A percentile compares a stretch with the other conserved stretches of the same genome.
Conservation (phyloP, 2,113 vertebrate genomes). For the Hystrix brachyura region DNA sequence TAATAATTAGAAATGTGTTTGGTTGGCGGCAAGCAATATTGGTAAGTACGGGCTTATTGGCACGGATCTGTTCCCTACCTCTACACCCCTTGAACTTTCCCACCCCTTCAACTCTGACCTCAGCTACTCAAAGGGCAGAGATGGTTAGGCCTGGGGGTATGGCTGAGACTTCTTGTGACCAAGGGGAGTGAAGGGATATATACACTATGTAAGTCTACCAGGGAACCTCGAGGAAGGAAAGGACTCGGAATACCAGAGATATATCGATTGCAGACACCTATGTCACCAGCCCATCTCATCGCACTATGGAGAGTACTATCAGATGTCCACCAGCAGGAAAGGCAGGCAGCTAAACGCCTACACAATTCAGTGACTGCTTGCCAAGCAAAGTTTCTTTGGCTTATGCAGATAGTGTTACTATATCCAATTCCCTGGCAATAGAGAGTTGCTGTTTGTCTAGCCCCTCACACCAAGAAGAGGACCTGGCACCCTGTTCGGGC, state of each 20-base stretch:
- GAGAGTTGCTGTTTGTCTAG: not conserved
- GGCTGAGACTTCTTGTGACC: not conserved
- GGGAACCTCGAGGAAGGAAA: not conserved
- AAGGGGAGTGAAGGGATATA: not conserved
- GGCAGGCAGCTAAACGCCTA: not conserved
- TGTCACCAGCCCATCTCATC: not conserved
- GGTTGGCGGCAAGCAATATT: not conserved
- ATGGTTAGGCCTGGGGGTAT: not conserved
- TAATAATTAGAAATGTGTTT: not conserved
- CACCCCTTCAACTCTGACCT: not conserved
- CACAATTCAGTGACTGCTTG: not conserved
- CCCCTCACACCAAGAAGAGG: not conserved
- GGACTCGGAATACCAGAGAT: not conserved
- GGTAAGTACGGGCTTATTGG: not conserved
- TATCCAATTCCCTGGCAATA: not conserved
- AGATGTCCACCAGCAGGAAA: not conserved
- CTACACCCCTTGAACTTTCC: not conserved
- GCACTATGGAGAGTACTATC: not conserved
- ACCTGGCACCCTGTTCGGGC: not conserved
- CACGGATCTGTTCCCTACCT: not conserved
- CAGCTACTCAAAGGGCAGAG: not conserved
- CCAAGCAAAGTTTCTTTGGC: not conserved
- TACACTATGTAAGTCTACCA: not conserved
- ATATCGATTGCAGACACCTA: not conserved
- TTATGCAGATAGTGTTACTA: not conserved